phyloP scores from a whole-genome alignment of 2,888 invertebrate genomes.

The Athalia circularis region DNA sequence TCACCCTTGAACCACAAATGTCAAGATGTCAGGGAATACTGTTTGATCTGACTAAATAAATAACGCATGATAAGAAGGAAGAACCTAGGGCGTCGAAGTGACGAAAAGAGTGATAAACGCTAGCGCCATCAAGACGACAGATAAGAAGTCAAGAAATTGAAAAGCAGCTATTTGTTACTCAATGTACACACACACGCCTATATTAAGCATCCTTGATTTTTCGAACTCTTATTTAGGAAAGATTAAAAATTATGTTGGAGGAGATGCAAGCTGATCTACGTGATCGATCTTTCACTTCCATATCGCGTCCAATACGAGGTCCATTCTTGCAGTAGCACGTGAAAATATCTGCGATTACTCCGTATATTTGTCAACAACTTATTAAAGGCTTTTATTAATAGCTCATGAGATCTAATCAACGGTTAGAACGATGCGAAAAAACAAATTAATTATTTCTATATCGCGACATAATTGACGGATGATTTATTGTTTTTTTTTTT shows the following conservation, averaged over 20 bases:
- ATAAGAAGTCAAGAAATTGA: slow-evolving; percentile 34
- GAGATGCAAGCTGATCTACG: neutral
- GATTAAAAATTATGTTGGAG: neutral
- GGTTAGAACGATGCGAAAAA: neutral
- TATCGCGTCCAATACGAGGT: neutral
- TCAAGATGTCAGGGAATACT: neutral
- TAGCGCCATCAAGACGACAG: neutral
- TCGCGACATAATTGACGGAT: too few relatives aligned
- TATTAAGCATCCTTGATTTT: neutral
- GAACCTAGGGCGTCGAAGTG: neutral
- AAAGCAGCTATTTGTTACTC: slow-evolving; percentile 9
- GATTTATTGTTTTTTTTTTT: too few relatives aligned
- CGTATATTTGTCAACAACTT: slow-evolving; percentile 12
- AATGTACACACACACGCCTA: neutral
- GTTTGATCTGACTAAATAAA: neutral
- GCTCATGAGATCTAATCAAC: slow-evolving; percentile 24
- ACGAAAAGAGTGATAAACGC: neutral
- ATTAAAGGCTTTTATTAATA: slow-evolving; percentile 11
- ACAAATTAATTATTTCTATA: neutral
- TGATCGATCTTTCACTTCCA: neutral
- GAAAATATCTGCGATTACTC: neutral
- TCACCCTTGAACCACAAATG: neutral
- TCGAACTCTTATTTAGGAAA: neutral
- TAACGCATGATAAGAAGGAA: neutral
- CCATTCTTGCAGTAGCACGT: neutral